Base-by-base conservation (phyloP, 2,113 vertebrate genomes). In the Potamarius usumacintae region DNA sequence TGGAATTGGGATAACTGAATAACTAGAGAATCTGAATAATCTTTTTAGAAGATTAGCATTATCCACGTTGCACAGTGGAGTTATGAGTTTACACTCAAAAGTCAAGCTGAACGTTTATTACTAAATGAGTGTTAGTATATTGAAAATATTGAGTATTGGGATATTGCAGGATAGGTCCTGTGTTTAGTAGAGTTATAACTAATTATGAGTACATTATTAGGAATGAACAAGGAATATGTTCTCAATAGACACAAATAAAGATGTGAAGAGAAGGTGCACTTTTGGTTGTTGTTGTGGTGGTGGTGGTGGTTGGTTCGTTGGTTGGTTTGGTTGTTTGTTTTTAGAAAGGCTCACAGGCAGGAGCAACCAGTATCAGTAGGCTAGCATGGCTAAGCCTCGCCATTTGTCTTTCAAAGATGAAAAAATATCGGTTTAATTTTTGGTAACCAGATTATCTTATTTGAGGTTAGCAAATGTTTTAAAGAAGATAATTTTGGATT, bases 1-100 rank as follows among this genome's bases (percentile, higher is more conserved):
- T 55, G 76, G 55, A 78, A 78, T 48, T 55, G 20, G 50, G 52
- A 55, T 78, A 78, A 78, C 25, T 78, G 52, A 77, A 77, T 77
- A 77, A 77, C 48, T 53, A 53, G 48, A 22, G 9, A 52, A 76
- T 74, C 18, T 48, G 72, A 76, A 25, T 52, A 6, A 55, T 55
- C 25, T 52, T 7, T 7, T 5, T 14, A 78, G 22, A 78, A 25
- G 76, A 78, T 53, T 79, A 53, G 76, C 52, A 53, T 53, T n/a
- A 78, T 78, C 5, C 25, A 78, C n/a, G 25, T 25, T 76, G 48
- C 9, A 76, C 72, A 50, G 18, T 78, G n/a, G 52, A 53, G 25
- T 55, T 30, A 1, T 30, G 2, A 30, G 25, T 57, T 57, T 57
- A 18, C 48, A 55, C 76, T 78, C 50, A 15, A 52, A 79, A 25